Percentiles rank a stretch among this genome's conserved stretches.
Evolutionary conservation across 2,888 invertebrate species (phyloP).

Genomic region (Lithophane ornitopus): DNA sequence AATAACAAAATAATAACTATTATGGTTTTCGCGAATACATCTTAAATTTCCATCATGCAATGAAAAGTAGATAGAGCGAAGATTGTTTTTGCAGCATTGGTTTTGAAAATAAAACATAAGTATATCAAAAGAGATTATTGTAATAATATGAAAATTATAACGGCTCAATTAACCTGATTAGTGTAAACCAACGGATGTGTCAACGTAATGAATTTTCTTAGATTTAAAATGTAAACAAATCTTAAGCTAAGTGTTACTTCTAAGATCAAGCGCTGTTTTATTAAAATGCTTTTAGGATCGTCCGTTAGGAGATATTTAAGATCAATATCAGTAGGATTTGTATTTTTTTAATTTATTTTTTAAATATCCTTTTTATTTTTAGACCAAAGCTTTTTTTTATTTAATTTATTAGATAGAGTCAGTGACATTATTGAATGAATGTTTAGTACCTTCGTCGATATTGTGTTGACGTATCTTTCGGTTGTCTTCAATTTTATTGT

Average conservation of each 20-base stretch:
- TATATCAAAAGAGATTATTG: slow-evolving; percentile 55
- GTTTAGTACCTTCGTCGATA: slow-evolving; percentile 10
- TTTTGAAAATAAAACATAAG: slow-evolving; percentile 41
- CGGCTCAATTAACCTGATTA: slow-evolving; percentile 70
- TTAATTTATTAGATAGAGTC: slow-evolving; percentile 72
- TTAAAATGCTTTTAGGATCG: slow-evolving; percentile 58
- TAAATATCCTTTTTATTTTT: slow-evolving; percentile 69
- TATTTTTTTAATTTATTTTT: slow-evolving; percentile 73
- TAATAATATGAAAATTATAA: slow-evolving; percentile 51
- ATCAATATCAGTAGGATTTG: slow-evolving; percentile 61
- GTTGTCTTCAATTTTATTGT: slow-evolving; percentile 2
- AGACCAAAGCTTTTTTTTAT: slow-evolving; percentile 85
- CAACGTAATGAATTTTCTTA: slow-evolving; percentile 69
- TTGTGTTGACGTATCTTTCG: slow-evolving; percentile 5
- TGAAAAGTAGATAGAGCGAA: slow-evolving; percentile 31
- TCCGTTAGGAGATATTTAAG: slow-evolving; percentile 51
- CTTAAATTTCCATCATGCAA: slow-evolving; percentile 14
- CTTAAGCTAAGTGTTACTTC: slow-evolving; percentile 57
- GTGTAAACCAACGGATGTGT: slow-evolving; percentile 68
- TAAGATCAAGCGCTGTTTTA: slow-evolving; percentile 56
- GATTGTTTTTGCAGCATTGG: slow-evolving; percentile 34
- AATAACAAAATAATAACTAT: slow-evolving; percentile 13
- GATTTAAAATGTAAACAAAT: slow-evolving; percentile 64
- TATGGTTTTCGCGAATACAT: slow-evolving; percentile 2
- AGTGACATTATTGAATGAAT: slow-evolving; percentile 45